Conservation (phyloP, 2,888 invertebrate genomes). For the Antitype chi region DNA sequence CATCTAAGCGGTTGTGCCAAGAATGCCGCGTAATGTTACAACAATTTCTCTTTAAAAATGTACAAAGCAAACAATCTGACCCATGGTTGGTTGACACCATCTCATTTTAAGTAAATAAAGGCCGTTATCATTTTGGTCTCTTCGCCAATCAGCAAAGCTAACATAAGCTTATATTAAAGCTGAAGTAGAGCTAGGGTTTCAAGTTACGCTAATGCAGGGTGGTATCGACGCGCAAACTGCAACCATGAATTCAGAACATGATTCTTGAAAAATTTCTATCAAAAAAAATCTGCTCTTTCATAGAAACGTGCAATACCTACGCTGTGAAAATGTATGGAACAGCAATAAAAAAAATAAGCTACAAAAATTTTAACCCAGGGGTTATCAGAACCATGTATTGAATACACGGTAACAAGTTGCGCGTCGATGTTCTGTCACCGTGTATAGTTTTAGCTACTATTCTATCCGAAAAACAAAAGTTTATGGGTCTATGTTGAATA, state of each 20-base stretch:
- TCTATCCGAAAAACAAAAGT: background rate
- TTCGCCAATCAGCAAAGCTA: background rate
- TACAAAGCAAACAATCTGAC: background rate
- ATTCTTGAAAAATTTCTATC: no score
- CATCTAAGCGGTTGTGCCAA: slow-evolving; percentile 5
- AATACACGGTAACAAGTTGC: background rate
- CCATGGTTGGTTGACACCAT: background rate
- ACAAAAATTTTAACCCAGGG: no score
- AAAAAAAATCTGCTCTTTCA: no score
- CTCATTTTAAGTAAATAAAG: background rate
- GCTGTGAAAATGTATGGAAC: no score
- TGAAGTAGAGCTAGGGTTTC: no score
- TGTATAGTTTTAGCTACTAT: background rate
- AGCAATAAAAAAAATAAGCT: no score
- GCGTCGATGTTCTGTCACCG: background rate
- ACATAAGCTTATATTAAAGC: no score
- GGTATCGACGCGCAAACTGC: no score
- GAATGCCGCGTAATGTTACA: background rate
- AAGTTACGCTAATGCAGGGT: no score
- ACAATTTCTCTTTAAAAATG: background rate
- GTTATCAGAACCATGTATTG: no score
- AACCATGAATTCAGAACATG: no score
- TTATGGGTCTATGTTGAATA: background rate
- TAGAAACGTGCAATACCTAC: no score
- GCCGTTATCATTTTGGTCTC: background rate